Base-by-base conservation (phyloP, 2,113 vertebrate species). In the Forbesichthys agassizii region DNA sequence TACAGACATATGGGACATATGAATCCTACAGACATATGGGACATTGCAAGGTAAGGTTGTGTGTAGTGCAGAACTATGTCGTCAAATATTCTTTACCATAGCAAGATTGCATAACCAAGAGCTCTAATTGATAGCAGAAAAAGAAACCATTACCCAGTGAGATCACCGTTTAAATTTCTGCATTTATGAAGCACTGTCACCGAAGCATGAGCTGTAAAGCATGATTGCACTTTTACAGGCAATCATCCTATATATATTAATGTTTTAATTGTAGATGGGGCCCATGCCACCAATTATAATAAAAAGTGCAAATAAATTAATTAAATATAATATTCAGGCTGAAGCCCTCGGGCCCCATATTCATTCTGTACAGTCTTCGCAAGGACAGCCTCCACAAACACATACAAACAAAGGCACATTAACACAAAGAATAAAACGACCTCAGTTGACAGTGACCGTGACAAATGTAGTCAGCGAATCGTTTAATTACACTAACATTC, bases 41-140 rank as follows among this genome's bases (percentile, higher is more conserved):
- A 53, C 51, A 42, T 42, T 42, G 7, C 36, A 42, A 42, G 36
- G 36, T 42, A 27, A 27, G 4, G 36, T 42, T 42, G 4, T 42
- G 7, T 42, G 36, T 42, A 42, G 5, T 64, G 48, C 5, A 7
- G 42, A 48, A 16, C 46, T 64, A 48, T 16, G 53, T 65, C 66
- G 51, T n/a, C 42, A 33, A 20, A 61, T 57, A 8, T 69, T 3
- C 61, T 60, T 3, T 48, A 51, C 46, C n/a, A 27, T 33, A 48
- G 1, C 49, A 46, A 47, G 13, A 33, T 33, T 60, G 33, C 16
- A 48, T 12, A 46, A 27, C 52, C n/a, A 64, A 42, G 33, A 42
- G 60, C 36, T 18, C 59, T 42, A 46, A 64, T 64, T 54, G 13
- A 36, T 72, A 18, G 59, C 52, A 58, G 48, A 4, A 11, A 56